Evolutionary conservation across 1,140 invertebrate genomes (phyloP).

Genomic region (Brachionus paranguensis): DNA sequence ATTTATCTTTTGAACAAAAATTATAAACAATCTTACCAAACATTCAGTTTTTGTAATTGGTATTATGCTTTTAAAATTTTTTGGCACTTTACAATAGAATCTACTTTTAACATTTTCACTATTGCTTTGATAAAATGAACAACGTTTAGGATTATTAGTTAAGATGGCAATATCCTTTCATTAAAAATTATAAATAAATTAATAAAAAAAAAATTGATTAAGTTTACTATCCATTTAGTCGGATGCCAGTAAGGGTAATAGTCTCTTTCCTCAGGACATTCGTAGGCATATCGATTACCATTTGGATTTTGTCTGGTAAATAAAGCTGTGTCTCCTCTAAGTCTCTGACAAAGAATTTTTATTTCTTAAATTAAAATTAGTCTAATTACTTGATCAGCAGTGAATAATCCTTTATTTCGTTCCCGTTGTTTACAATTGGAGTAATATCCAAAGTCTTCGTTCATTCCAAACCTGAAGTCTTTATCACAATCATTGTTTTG

Average conservation of each 20-base stretch:
- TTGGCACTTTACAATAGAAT: slow-evolving; percentile 43
- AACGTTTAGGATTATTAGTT: slow-evolving; percentile 50
- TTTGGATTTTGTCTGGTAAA: slow-evolving; percentile 52
- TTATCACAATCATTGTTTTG: slow-evolving; percentile 42
- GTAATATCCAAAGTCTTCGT: slow-evolving; percentile 53
- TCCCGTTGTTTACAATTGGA: slow-evolving; percentile 46
- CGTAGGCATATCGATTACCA: slow-evolving; percentile 51
- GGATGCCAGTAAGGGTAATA: slow-evolving; percentile 56
- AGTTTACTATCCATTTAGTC: slow-evolving; percentile 52
- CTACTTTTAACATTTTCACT: slow-evolving; percentile 51
- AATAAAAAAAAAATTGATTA: slow-evolving; percentile 43
- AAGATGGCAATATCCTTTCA: slow-evolving; percentile 53
- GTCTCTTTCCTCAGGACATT: slow-evolving; percentile 55
- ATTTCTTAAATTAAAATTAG: neutral
- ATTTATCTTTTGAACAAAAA: slow-evolving; percentile 11
- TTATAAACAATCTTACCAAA: slow-evolving; percentile 45
- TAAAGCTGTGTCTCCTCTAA: slow-evolving; percentile 42
- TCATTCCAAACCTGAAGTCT: slow-evolving; percentile 44
- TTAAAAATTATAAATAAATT: neutral
- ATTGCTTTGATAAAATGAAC: slow-evolving; percentile 47
- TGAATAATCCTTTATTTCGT: slow-evolving; percentile 46
- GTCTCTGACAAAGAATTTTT: neutral
- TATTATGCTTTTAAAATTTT: slow-evolving; percentile 42
- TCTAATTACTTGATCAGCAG: slow-evolving; percentile 48
- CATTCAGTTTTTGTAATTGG: slow-evolving; percentile 51